Evolutionary conservation across 1,140 invertebrate species (phyloP).

Genomic region (Zelostemma sp.): DNA sequence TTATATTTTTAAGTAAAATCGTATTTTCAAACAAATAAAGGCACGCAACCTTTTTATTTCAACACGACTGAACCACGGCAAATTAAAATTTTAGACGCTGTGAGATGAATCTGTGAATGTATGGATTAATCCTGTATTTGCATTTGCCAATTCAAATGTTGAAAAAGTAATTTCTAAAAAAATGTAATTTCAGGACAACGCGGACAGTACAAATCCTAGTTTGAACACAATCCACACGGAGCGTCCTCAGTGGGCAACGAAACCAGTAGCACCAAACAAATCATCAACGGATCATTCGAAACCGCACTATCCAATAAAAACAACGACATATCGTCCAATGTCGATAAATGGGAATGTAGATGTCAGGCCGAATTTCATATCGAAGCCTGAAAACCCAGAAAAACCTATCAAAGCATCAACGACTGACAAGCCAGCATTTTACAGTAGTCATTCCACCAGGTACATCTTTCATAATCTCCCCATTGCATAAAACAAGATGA

Average conservation of each 20-base stretch:
- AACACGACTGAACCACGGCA: no score
- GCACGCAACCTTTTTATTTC: no score
- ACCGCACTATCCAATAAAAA: constrained; percentile 61
- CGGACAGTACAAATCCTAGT: constrained; percentile 36
- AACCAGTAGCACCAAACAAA: constrained; percentile 51
- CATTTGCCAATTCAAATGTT: no score
- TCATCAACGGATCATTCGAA: constrained; percentile 58
- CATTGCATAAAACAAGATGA: no score
- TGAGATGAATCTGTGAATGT: no score
- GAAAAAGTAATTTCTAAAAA: not conserved
- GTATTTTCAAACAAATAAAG: no score
- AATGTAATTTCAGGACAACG: constrained; percentile 32
- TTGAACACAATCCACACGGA: constrained; percentile 62
- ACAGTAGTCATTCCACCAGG: constrained; percentile 56
- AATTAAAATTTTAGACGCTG: no score
- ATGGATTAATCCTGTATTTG: no score
- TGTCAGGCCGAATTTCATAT: constrained; percentile 59
- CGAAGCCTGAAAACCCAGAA: constrained; percentile 48
- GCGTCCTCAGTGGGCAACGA: constrained; percentile 62
- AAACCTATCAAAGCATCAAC: constrained; percentile 48
- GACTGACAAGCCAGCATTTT: constrained; percentile 38
- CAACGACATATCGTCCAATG: constrained; percentile 53
- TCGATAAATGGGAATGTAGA: constrained; percentile 44
- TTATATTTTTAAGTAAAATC: no score
- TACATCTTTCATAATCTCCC: constrained; percentile 47